phyloP scores from a whole-genome alignment of 2,113 vertebrate genomes.

The Rana temporaria region DNA sequence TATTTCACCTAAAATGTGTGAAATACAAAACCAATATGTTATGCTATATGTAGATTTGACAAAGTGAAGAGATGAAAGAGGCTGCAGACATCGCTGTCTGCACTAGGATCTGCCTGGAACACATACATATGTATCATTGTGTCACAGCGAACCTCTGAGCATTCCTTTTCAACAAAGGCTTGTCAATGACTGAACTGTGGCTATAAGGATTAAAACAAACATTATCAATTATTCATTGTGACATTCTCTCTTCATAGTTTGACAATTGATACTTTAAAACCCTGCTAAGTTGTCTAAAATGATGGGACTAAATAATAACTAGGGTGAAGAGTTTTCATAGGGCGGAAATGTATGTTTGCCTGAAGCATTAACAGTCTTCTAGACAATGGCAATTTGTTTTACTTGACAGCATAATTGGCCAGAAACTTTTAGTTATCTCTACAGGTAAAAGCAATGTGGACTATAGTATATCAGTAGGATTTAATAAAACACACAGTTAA shows the following conservation, averaged over 20 bases:
- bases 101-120: background rate
- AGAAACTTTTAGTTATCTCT: background rate
- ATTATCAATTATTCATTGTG: slow-evolving; percentile 69
- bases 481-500: no score
- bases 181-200: slow-evolving; percentile 64
- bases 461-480: no score
- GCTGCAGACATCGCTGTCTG: slow-evolving; percentile 31
- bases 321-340: slow-evolving; percentile 13
- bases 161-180: slow-evolving; percentile 68
- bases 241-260: slow-evolving; percentile 64
- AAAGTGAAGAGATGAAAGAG: slow-evolving; percentile 28
- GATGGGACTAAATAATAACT: slow-evolving; percentile 48
- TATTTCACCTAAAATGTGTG: slow-evolving; percentile 15
- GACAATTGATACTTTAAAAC: slow-evolving; percentile 59
- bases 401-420: slow-evolving; percentile 12
- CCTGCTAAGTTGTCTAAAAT: slow-evolving; percentile 60
- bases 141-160: slow-evolving; percentile 64
- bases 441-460: no score
- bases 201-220: slow-evolving; percentile 69
- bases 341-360: slow-evolving; percentile 27
- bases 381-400: slow-evolving; percentile 7
- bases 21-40: slow-evolving; percentile 26
- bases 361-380: slow-evolving; percentile 1
- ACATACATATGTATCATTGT: slow-evolving; percentile 40
- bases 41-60: slow-evolving; percentile 22